Evolutionary conservation across 2,113 vertebrate species (phyloP).

Genomic region (Zapornia atra): DNA sequence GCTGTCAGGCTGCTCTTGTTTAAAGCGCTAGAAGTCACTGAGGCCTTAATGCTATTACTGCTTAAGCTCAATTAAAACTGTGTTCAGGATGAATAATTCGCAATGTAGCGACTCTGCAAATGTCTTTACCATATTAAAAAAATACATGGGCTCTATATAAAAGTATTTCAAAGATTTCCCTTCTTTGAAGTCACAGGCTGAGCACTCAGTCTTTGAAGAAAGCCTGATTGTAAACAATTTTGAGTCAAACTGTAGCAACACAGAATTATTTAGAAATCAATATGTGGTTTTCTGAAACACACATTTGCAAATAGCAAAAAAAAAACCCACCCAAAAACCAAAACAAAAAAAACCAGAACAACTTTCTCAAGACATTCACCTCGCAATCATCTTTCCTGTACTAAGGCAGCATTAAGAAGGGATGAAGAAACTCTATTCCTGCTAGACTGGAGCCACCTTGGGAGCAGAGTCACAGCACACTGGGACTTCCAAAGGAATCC

Average conservation of each 20-base stretch:
- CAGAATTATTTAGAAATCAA: background rate
- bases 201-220: background rate
- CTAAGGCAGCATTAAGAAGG: background rate
- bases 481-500: background rate
- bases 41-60: background rate
- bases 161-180: background rate
- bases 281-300: background rate
- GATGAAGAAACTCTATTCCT: background rate
- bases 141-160: rapidly evolving
- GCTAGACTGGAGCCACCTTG: background rate
- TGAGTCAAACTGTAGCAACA: background rate
- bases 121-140: background rate
- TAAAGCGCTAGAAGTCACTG: background rate
- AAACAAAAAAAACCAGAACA: background rate
- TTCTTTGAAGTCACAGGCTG: background rate
- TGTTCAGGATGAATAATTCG: background rate
- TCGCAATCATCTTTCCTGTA: background rate
- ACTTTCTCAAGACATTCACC: background rate
- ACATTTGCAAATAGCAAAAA: background rate
- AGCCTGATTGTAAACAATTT: background rate
- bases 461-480: background rate
- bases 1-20: background rate
- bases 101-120: background rate
- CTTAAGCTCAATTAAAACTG: background rate
- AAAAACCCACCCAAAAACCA: too few species aligned